Evolutionary conservation across 1,140 invertebrate species (phyloP), one percentile per base, ranked within the genome.

Genomic region (Eriocheir sinensis): DNA sequence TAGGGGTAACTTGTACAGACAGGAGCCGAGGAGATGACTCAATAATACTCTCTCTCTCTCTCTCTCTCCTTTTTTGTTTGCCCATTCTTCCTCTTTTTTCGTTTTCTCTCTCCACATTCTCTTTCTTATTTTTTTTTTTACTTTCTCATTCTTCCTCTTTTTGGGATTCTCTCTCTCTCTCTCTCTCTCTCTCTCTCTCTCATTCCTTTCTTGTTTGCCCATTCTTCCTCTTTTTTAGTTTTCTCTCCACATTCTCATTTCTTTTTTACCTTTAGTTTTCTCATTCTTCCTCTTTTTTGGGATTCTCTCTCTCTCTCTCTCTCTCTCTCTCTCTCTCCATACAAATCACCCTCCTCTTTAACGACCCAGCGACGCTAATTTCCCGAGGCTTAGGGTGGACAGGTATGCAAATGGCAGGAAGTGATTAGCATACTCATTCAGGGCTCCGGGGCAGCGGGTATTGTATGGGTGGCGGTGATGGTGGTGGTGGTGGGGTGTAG

Each of bases 261-360:
- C 44, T 4, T 48, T 48, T 48, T 8, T 48, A 48, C 44, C 44
- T 48, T 8, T 8, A 48, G 44, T 8, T 72, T n/a, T 72, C 60
- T 72, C 60, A n/a, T n/a, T 72, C 60, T 72, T n/a, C n/a, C 60
- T 72, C 60, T 72, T n/a, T 72, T n/a, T 72, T n/a, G n/a, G n/a
- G n/a, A n/a, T n/a, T 72, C 60, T 72, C 60, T 72, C 60, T 72
- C 60, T 72, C 60, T 72, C 60, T 72, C 60, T 72, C 60, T 72
- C 60, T 72, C 60, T 72, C 27, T 72, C 60, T n/a, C 60, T n/a
- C 21, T n/a, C 60, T 72, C 60, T n/a, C 60, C 27, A 72, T 72
- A 72, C 60, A 27, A 27, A n/a, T n/a, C 60, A 2, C 60, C n/a
- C n/a, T 8, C 60, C n/a, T 21, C 6, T n/a, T n/a, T 72, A 72